Percentiles rank a stretch among this genome's conserved stretches.
phyloP scores from a whole-genome alignment of 2,797 vertebrate genomes.

The Pipistrellus nathusii region DNA sequence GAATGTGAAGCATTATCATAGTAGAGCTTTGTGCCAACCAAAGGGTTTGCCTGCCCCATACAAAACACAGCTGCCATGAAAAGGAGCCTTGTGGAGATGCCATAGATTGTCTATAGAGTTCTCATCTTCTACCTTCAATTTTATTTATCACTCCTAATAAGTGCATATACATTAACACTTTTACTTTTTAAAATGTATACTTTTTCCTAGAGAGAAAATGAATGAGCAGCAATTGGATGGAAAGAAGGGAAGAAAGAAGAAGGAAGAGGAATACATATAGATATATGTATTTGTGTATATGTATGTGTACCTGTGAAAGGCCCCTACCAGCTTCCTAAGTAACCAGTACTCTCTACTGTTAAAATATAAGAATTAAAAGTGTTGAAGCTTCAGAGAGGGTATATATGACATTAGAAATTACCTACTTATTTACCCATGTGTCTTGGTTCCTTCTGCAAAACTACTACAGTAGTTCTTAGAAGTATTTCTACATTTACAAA shows the following conservation, averaged over 20 bases:
- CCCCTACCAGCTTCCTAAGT: not conserved
- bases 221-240: not conserved
- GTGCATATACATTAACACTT: not conserved
- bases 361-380: not conserved
- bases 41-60: not conserved
- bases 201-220: not conserved
- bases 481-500: not conserved
- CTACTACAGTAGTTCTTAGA: not conserved
- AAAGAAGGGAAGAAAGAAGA: not conserved
- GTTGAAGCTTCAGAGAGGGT: not conserved
- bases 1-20: not conserved
- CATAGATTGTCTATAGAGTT: not conserved
- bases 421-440: not conserved
- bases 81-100: not conserved
- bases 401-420: not conserved
- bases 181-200: not conserved
- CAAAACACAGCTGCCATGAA: not conserved
- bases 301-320: not conserved
- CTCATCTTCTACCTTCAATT: not conserved
- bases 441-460: not conserved
- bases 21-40: not conserved
- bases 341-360: not conserved
- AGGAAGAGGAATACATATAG: not conserved
- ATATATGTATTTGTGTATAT: not conserved
- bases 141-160: not conserved